These are phyloP conservation scores for Papilio elwesi DNA, from an alignment of 2,888 invertebrate genomes.

Conservation along the genomic window DNA sequence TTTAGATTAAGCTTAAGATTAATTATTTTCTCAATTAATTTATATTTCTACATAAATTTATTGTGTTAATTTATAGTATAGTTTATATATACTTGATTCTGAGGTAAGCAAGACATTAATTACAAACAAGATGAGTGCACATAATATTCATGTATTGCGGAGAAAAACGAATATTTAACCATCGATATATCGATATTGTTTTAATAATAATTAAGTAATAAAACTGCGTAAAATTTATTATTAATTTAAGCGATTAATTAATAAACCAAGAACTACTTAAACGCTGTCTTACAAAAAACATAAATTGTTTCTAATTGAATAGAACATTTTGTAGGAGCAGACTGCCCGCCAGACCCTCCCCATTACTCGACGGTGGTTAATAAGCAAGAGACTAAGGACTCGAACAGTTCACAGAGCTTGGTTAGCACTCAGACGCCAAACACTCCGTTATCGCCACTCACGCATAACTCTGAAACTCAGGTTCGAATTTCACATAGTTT, in stretches of 20 bases:
- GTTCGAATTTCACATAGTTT: constrained; percentile 53
- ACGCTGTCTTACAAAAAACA: neutral
- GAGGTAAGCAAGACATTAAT: no score
- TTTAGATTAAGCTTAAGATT: no score
- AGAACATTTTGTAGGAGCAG: constrained; percentile 58
- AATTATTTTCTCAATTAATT: no score
- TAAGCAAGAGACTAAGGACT: constrained; percentile 65
- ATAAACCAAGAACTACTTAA: neutral
- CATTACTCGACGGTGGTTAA: constrained; percentile 69
- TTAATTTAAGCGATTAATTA: neutral
- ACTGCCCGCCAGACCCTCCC: constrained; percentile 73
- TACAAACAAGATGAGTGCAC: no score
- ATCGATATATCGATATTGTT: no score
- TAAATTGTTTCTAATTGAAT: constrained; percentile 24
- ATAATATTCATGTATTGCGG: no score
- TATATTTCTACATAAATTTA: no score
- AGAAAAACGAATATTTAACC: no score
- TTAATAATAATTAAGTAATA: no score
- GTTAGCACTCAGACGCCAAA: constrained; percentile 67
- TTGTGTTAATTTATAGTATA: no score
- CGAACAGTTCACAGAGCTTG: constrained; percentile 69
- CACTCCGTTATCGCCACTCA: constrained; percentile 65
- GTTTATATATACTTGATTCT: no score
- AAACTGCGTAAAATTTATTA: neutral
- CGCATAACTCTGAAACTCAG: constrained; percentile 71